Base-by-base conservation (phyloP, 2,797 vertebrate genomes). In the Malurus splendens region DNA sequence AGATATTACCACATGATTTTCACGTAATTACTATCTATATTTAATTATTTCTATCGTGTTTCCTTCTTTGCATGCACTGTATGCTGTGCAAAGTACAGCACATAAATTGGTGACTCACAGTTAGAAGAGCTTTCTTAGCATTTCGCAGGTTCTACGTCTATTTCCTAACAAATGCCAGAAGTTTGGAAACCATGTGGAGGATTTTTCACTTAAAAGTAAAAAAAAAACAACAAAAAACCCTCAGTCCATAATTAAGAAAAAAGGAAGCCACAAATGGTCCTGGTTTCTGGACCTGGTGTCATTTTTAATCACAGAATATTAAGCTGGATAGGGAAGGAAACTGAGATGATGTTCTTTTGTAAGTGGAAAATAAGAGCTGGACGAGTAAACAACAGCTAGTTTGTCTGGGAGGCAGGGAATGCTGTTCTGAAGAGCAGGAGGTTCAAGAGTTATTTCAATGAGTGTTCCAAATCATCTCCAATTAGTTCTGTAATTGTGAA, bases 101-200 rank as follows among this genome's bases (percentile, higher is more conserved):
- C 1, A 6, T 59, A 80, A 87, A 67, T 44, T 36, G 68, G 78
- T 92, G 93, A 94, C 87, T 95, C 84, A 91, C 0, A 4, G 50
- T 55, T 72, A 75, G 62, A 65, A 57, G 60, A 84, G 61, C 65
- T 90, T 91, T 83, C 79, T 78, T 91, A 61, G 76, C 19, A 27
- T 72, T 90, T 90, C 18, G 23, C 1, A 0, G 22, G 48, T 84
- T 88, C 89, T 84, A 19, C 33, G 45, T 76, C 68, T 88, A 80
- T 80, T 93, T 87, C 64, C 83, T 86, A 80, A 73, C 9, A 42
- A 88, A 79, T 77, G 64, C 67, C 70, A 60, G 50, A 71, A 81
- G 66, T 91, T 92, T 92, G 82, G 89, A 91, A 93, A 65, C 70
- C 62, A 17, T 79, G 76, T 42, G 62, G 66, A 74, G 18, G 48